Conservation (phyloP, 2,113 vertebrate species). For the Nothobranchius kuhntae region DNA sequence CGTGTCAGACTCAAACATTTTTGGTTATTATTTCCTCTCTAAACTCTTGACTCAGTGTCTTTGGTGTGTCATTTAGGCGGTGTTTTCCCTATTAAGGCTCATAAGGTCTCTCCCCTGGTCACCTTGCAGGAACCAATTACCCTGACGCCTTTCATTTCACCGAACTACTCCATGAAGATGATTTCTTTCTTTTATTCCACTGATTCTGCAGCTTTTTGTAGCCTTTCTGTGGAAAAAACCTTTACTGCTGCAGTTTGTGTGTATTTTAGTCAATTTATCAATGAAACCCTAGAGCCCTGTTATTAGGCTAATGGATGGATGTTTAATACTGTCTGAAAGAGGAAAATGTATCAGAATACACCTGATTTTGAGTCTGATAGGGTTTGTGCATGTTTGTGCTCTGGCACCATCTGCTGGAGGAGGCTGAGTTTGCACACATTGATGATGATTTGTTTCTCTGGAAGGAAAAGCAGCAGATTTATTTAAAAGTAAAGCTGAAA, state of each 20-base stretch:
- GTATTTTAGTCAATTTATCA: not conserved
- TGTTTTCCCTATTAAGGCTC: conserved; percentile 66
- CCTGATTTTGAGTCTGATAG: conserved; percentile 4
- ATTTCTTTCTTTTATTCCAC: conserved; percentile 21
- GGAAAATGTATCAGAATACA: not conserved
- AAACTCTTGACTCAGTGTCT: conserved; percentile 67
- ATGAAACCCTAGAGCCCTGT: not conserved
- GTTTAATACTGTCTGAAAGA: no score
- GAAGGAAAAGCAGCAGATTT: no score
- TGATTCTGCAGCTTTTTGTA: conserved; percentile 11
- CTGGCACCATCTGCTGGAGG: conserved; percentile 63
- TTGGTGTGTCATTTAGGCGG: conserved; percentile 61
- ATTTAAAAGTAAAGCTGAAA: not conserved
- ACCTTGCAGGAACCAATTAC: conserved; percentile 61
- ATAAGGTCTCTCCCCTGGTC: conserved; percentile 18
- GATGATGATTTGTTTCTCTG: not conserved
- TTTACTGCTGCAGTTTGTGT: not conserved
- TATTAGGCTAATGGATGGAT: not conserved
- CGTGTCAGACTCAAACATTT: conserved; percentile 1
- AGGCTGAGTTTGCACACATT: not conserved
- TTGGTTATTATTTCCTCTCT: conserved; percentile 9
- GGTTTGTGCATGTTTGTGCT: conserved; percentile 28
- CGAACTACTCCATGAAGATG: conserved; percentile 16
- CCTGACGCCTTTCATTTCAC: conserved; percentile 39
- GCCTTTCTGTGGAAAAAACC: not conserved